Conservation (phyloP, 2,888 invertebrate species). For the Smittia aterrima region DNA sequence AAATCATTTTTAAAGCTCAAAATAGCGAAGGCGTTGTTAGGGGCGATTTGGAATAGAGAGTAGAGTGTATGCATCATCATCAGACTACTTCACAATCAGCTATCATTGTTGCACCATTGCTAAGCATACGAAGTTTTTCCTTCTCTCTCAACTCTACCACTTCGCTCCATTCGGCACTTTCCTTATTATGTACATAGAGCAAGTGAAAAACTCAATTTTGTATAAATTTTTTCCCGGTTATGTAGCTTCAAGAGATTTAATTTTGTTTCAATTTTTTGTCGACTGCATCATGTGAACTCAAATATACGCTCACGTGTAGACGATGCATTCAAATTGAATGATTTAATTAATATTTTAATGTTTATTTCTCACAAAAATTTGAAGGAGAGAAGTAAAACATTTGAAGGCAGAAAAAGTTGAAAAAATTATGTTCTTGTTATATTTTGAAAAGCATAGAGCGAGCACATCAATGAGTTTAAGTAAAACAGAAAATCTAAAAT, state of each 20-base stretch:
- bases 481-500: slow-evolving; percentile 25
- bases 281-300: background rate
- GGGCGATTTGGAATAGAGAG: background rate
- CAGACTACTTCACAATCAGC: slow-evolving; percentile 23
- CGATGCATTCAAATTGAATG: slow-evolving; percentile 17
- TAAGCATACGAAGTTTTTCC: background rate
- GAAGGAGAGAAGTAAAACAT: background rate
- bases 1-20: background rate
- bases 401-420: slow-evolving; percentile 8
- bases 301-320: background rate
- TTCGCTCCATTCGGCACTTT: background rate
- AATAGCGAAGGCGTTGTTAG: background rate
- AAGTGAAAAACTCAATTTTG: background rate
- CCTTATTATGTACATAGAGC: slow-evolving; percentile 12
- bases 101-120: slow-evolving; percentile 23
- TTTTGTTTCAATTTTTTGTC: slow-evolving; percentile 10
- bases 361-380: background rate
- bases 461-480: background rate
- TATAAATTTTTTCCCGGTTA: slow-evolving; percentile 15
- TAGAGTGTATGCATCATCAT: slow-evolving; percentile 1
- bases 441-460: background rate
- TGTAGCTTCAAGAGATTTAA: slow-evolving; percentile 28
- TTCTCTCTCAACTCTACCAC: background rate
- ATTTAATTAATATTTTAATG: slow-evolving; percentile 17
- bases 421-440: slow-evolving; percentile 25